phyloP scores from a whole-genome alignment of 2,113 vertebrate species.

The Ceuthmochares aereus region DNA sequence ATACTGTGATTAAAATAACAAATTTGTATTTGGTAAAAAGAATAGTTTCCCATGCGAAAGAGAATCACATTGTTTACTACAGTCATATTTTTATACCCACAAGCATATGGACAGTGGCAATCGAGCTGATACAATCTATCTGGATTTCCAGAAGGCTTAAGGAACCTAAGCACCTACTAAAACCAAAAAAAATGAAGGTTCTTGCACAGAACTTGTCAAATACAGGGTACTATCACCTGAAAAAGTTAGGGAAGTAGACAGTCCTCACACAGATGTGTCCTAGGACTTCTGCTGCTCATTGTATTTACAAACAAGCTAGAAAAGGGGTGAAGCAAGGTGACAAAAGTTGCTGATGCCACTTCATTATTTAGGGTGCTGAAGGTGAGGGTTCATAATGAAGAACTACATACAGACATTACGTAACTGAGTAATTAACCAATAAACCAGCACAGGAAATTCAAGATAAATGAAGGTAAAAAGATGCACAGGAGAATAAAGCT shows the following conservation, averaged over 20 bases:
- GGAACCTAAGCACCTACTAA: neutral
- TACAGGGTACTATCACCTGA: neutral
- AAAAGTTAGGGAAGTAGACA: neutral
- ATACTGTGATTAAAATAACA: neutral
- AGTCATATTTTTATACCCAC: neutral
- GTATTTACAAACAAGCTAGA: neutral
- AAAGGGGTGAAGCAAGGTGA: neutral
- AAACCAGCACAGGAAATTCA: slow-evolving; percentile 7
- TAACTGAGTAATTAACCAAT: neutral
- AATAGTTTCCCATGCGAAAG: neutral
- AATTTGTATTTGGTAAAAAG: neutral
- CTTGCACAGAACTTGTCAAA: neutral
- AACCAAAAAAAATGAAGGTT: neutral
- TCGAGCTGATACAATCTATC: neutral
- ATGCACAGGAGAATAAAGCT: neutral
- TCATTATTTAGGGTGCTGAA: neutral
- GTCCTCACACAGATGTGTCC: neutral
- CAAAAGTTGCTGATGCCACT: neutral
- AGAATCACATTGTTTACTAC: neutral
- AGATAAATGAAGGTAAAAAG: neutral
- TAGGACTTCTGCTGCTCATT: accelerated
- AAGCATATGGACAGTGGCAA: neutral
- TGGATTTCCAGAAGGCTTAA: neutral
- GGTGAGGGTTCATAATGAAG: neutral
- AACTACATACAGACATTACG: neutral